phyloP scores from a whole-genome alignment of 2,888 invertebrate genomes.

The Phyllotreta cruciferae region DNA sequence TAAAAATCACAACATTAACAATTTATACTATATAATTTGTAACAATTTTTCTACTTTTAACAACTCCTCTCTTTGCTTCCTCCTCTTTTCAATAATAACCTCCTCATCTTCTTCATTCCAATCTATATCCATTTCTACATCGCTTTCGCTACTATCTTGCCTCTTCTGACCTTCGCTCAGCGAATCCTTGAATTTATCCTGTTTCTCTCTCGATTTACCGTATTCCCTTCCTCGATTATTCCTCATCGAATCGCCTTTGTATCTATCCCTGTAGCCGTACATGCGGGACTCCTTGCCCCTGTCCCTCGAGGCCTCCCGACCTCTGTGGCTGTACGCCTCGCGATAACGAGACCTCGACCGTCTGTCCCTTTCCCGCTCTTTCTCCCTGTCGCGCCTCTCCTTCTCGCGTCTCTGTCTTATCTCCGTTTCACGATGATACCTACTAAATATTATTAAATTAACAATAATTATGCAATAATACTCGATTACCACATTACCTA shows the following conservation, averaged over 20 bases:
- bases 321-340: conserved; percentile 41
- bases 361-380: conserved; percentile 53
- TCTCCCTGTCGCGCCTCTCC: conserved; percentile 34
- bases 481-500: conserved; percentile 11
- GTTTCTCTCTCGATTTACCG: conserved; percentile 56
- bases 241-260: conserved; percentile 28
- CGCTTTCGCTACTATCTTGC: conserved; percentile 74
- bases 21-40: no score
- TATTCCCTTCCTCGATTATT: conserved; percentile 44
- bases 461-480: not conserved
- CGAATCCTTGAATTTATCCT: conserved; percentile 74
- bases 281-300: conserved; percentile 49
- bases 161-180: conserved; percentile 80
- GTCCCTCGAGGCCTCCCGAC: conserved; percentile 45
- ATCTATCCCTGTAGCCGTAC: conserved; percentile 36
- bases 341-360: conserved; percentile 39
- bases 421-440: not conserved
- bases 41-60: conserved; percentile 69
- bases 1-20: conserved; percentile 12
- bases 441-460: not conserved
- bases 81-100: conserved; percentile 85
- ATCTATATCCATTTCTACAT: conserved; percentile 76
- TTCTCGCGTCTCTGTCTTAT: conserved; percentile 24
- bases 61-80: conserved; percentile 87
- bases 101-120: conserved; percentile 91